Base-by-base conservation (phyloP, 2,797 vertebrate species). In the Danio aesculapii region DNA sequence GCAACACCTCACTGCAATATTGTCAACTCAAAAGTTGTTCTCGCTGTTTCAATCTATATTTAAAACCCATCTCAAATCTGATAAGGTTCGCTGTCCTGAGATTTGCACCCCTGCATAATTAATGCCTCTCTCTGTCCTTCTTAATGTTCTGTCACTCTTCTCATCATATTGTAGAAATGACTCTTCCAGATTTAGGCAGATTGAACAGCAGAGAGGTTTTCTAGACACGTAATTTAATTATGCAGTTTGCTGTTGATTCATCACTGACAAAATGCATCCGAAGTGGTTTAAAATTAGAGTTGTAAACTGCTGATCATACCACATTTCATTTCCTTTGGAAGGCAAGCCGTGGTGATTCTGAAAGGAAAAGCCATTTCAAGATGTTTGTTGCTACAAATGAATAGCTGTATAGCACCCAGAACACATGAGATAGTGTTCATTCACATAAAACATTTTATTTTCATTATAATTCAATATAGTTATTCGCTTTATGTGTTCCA, bases 91-190 rank as follows among this genome's bases (percentile, higher is more conserved):
- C 68, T 64, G 71, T 75, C 69, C 57, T 75, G 72, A 68, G 68
- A 79, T 70, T 70, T 73, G 67, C 68, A 57, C 64, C 75, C 13
- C 73, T 86, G 74, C 83, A 84, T 84, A 69, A 85, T 86, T 83
- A 62, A 84, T 80, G 66, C 52, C 68, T 83, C 47, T 30, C 50
- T 53, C 61, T 73, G 66, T 73, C 72, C 62, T 64, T 39, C 62
- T 77, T 58, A 64, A 21, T 53, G 30, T 47, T 49, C 71, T 76
- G 68, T 74, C 73, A 53, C 53, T 59, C 69, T 80, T 77, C 41
- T 67, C 17, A 74, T 74, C 44, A 58, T 47, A 49, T 64, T 57
- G 21, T 77, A 47, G 78, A 83, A 57, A 83, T 72, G 9, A 55
- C 76, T 78, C 19, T 75, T 76, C 71, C 67, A 61, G 53, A 75